Evolutionary conservation across 2,113 vertebrate species (phyloP).

Genomic region (Bombycilla garrulus): DNA sequence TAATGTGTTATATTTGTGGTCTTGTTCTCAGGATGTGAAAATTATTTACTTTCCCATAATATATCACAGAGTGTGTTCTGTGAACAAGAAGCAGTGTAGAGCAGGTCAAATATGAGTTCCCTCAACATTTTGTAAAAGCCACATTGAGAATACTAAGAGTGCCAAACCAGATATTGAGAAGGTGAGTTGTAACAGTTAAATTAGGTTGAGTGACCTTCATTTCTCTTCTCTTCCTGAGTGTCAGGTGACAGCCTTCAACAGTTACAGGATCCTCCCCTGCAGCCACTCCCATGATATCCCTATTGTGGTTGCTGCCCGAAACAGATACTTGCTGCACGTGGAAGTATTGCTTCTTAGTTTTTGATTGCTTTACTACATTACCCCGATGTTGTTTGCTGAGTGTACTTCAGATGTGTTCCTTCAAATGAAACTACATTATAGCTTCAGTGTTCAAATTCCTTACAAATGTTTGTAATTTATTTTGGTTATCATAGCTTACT

Average conservation of each 20-base stretch:
- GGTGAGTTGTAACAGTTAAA: background rate
- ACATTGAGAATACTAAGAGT: background rate
- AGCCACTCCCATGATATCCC: background rate
- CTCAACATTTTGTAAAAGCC: background rate
- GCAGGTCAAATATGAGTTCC: background rate
- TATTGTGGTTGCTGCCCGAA: background rate
- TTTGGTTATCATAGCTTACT: background rate
- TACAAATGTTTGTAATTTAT: background rate
- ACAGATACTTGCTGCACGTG: background rate
- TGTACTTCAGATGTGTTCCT: background rate
- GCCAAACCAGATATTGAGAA: background rate
- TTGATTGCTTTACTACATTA: background rate
- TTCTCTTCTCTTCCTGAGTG: background rate
- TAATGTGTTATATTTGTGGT: constrained; percentile 37
- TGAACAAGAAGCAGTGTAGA: background rate
- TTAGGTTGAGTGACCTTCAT: fast-evolving
- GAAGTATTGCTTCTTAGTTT: background rate
- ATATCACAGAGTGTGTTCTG: background rate
- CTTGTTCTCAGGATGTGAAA: constrained; percentile 7
- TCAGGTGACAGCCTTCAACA: background rate
- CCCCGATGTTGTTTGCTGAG: background rate
- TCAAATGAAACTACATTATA: background rate
- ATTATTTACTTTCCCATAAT: background rate
- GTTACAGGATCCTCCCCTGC: background rate
- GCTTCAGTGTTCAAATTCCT: background rate